These are phyloP conservation scores for Saccopteryx leptura DNA, from an alignment of 2,113 vertebrate species.

Conservation along the genomic window DNA sequence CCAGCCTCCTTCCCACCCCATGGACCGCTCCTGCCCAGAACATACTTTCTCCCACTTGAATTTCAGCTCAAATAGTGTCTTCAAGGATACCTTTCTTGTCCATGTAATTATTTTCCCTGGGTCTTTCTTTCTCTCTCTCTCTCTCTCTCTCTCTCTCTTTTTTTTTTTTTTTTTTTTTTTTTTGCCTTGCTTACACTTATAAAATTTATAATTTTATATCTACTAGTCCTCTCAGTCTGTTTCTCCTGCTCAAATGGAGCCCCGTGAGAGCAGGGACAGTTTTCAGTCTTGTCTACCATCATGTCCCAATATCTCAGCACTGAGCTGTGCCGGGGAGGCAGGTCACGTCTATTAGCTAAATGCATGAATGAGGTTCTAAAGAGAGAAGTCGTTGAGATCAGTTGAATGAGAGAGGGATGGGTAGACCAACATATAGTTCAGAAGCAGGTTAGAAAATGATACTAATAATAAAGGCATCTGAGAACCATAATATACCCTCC, in stretches of 20 bases:
- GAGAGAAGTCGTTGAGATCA: not conserved
- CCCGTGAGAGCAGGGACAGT: not conserved
- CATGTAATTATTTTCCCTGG: not conserved
- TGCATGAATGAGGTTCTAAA: not conserved
- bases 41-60: not conserved
- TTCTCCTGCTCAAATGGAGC: not conserved
- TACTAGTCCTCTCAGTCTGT: not conserved
- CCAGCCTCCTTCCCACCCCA: not conserved
- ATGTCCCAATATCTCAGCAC: no score
- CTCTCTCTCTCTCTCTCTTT: no score
- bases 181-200: not conserved
- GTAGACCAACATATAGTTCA: not conserved
- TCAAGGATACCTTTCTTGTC: not conserved
- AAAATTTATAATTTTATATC: not conserved
- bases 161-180: not conserved
- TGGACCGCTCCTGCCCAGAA: not conserved
- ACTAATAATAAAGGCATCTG: not conserved
- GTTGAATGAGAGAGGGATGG: not conserved
- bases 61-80: not conserved
- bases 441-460: not conserved
- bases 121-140: no score
- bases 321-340: no score
- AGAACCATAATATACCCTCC: not conserved
- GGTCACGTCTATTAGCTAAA: not conserved
- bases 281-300: not conserved